A percentile compares a stretch with the other conserved stretches of the same genome.
These are phyloP conservation scores for Ophiothrix spiculata DNA, from an alignment of 35 echinoderm and acorn worm species.

Conservation along the genomic window DNA sequence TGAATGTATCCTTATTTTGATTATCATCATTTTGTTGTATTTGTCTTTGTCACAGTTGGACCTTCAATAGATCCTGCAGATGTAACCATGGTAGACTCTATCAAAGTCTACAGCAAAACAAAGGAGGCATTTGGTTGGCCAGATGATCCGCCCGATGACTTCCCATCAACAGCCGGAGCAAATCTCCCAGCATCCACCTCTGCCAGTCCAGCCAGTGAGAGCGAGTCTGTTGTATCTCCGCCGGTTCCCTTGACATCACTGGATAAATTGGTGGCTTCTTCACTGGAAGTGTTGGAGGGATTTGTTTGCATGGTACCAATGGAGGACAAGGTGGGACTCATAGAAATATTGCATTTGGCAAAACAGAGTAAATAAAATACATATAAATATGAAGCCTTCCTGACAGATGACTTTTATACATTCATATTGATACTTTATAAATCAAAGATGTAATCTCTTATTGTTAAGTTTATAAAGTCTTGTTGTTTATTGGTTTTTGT, in stretches of 20 bases:
- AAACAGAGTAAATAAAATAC: no score
- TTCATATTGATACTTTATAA: no score
- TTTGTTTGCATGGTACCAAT: constrained; percentile 61
- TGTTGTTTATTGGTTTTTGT: no score
- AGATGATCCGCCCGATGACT: constrained; percentile 93
- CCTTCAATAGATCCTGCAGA: constrained; percentile 85
- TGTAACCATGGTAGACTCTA: constrained; percentile 98
- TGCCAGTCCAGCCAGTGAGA: constrained; percentile 46
- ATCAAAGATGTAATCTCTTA: no score
- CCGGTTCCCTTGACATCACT: constrained; percentile 78
- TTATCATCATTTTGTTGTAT: no score
- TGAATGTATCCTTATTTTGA: no score
- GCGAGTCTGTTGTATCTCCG: constrained; percentile 56
- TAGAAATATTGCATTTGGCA: no score
- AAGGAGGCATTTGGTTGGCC: constrained; percentile 96
- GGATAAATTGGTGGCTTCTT: constrained; percentile 79
- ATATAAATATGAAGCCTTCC: no score
- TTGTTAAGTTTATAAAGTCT: no score
- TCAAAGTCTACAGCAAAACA: constrained; percentile 97
- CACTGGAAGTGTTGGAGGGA: constrained; percentile 85
- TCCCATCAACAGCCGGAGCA: constrained; percentile 58
- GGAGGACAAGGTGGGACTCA: constrained; percentile 64
- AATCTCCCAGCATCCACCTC: constrained; percentile 26
- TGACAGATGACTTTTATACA: no score
- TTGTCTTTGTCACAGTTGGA: constrained; percentile 56